Evolutionary conservation across 2,113 vertebrate species (phyloP).

Genomic region (Rhombomys opimus): DNA sequence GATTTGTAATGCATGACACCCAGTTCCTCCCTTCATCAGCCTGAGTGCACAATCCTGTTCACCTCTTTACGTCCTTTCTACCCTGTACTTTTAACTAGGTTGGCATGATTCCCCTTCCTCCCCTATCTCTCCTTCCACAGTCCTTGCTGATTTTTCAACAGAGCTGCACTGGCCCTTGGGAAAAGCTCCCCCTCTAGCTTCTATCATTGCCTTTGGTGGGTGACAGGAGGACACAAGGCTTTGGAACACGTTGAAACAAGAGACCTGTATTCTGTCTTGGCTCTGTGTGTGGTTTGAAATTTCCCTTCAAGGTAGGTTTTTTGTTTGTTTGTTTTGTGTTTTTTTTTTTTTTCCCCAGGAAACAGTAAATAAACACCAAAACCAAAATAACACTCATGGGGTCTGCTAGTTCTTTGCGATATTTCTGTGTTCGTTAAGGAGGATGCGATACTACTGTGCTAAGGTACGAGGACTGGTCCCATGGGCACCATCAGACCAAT

Average conservation of each 20-base stretch:
- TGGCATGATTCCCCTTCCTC: neutral
- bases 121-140: neutral
- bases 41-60: neutral
- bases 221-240: neutral
- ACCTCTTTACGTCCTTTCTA: neutral
- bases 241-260: neutral
- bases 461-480: neutral
- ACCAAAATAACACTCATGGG: neutral
- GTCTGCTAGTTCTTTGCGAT: neutral
- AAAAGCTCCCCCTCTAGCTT: neutral
- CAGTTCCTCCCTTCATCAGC: fast-evolving
- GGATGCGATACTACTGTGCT: neutral
- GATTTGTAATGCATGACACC: neutral
- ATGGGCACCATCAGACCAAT: neutral
- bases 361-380: neutral
- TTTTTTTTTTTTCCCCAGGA: no score
- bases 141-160: neutral
- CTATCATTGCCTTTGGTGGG: neutral
- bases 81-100: neutral
- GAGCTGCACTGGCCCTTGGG: neutral
- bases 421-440: neutral
- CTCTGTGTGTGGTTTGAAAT: neutral
- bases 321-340: no score
- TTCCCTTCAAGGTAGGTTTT: neutral
- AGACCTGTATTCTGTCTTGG: neutral